Percentiles rank a stretch among this genome's conserved stretches.
Conservation (phyloP, 1,140 invertebrate genomes). For the Dysdera silvatica region DNA sequence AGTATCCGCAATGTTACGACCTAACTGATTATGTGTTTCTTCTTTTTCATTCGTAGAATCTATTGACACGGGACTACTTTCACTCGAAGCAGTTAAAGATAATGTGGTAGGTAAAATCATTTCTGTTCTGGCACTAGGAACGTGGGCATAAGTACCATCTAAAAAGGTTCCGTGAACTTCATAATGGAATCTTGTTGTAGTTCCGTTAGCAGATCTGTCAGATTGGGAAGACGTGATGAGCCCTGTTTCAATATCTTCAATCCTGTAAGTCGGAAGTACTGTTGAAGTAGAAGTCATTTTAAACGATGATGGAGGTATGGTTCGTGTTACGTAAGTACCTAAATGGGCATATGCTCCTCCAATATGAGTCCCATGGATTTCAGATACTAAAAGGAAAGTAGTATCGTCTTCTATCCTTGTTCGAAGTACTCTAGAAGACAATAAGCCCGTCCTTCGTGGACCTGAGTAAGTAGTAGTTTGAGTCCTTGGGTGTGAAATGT, state of each 20-base stretch:
- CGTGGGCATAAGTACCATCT: slow-evolving; percentile 76
- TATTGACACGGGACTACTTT: slow-evolving; percentile 24
- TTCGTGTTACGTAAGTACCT: slow-evolving; percentile 29
- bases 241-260: slow-evolving; percentile 18
- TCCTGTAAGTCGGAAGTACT: not conserved
- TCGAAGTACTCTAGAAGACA: slow-evolving; percentile 39
- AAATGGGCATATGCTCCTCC: slow-evolving; percentile 50
- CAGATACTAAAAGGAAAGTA: slow-evolving; percentile 41
- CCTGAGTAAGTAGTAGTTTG: not conserved
- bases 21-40: too few relatives aligned
- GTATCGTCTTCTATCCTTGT: slow-evolving; percentile 38
- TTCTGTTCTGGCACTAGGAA: slow-evolving; percentile 41
- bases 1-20: too few relatives aligned
- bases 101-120: not conserved
- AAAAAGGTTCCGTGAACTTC: slow-evolving; percentile 77
- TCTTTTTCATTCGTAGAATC: slow-evolving; percentile 42
- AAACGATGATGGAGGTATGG: not conserved
- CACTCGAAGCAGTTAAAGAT: not conserved
- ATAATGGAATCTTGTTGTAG: slow-evolving; percentile 21
- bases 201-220: slow-evolving; percentile 8
- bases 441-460: slow-evolving; percentile 38
- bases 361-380: slow-evolving; percentile 44
- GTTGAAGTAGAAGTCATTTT: not conserved
- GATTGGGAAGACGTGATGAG: slow-evolving; percentile 15
- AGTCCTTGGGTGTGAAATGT: not conserved